Evolutionary conservation across 2,113 vertebrate species (phyloP), one percentile per base, ranked within the genome.

Genomic region (Noctilio leporinus): DNA sequence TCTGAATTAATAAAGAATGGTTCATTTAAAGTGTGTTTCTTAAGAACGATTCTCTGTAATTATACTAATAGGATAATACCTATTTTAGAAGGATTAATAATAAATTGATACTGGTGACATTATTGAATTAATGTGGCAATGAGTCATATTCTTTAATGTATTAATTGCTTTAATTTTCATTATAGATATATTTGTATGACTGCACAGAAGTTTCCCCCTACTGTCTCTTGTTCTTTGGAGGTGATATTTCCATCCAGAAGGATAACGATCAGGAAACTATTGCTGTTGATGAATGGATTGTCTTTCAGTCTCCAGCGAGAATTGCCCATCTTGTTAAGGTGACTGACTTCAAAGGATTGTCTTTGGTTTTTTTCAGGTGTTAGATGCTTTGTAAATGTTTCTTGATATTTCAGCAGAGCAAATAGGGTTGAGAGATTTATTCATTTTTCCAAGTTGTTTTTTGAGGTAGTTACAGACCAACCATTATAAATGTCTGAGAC

Each of bases 191-290:
- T 97, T 97, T 99, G 94, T 99, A 99, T 43, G 99, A 99, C 73
- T 99, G 99, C 90, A 99, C 99, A 0, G 99, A 99, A 96, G 99
- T 99, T 45, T 99, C 99, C n/a, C 99, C 99, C 0, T 99, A 99
- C 97, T 99, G 99, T 0, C 98, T 99, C 38, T 97, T 99, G 86
- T 99, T 99, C 98, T 99, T 99, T 0, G 99, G 99, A 72, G 99
- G 99, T 35, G 99, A 99, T 92, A 99, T 99, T 97, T 99, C 99
- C 93, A 99, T 99, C 96, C 99, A 99, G 98, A 99, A 98, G 91
- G 99, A 99, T 22, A 98, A 99, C 3, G 99, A 98, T 85, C 99
- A 99, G 97, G 99, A 99, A 75, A 99, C 99, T 22, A 99, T 99
- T 0, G 98, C 99, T 7, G 99, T 99, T 72, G 99, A 99, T 95